Base-by-base conservation (phyloP, 2,113 vertebrate genomes). In the Alectura lathami region DNA sequence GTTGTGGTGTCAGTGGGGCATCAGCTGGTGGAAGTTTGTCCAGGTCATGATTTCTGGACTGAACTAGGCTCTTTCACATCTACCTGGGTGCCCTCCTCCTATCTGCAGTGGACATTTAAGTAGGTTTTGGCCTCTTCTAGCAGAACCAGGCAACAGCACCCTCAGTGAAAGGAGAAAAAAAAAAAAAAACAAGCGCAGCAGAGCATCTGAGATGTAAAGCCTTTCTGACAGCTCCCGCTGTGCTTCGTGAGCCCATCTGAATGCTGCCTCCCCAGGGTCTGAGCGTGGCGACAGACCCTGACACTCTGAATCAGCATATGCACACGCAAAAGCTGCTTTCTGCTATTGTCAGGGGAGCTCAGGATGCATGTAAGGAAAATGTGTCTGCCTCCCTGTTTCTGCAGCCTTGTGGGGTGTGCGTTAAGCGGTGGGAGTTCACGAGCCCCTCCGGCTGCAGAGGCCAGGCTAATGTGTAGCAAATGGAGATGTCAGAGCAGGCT, bases 201-300 rank as follows among this genome's bases (percentile, higher is more conserved):
- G 72, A 86, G 42, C 60, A 29, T 45, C 21, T 1, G 60, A 5
- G 76, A 86, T 13, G 43, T 56, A 85, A 75, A 96, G 2, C 73
- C 36, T 40, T 90, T n/a, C 54, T 0, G 40, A 81, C 92, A 92
- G 91, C 86, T 93, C 88, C 88, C 47, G 1, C 79, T 21, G 70
- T 6, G n/a, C 75, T 60, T 12, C 38, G 2, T 1, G 51, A 32
- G 53, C 8, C 4, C 32, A 2, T 34, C 62, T 38, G 75, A 51
- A 43, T 0, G 26, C 54, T 24, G 54, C 67, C 26, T 75, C 45
- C 76, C 30, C 0, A 0, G 69, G 60, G 26, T 17, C 60, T 42
- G 17, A 0, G 11, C 38, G 5, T 0, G 1, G 34, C 3, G 22
- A 83, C 83, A 78, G 72, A 38, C 60, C 50, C 86, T 78, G 63